Evolutionary conservation across 2,888 invertebrate genomes (phyloP).

Genomic region (Heteromyza rotundicornis): DNA sequence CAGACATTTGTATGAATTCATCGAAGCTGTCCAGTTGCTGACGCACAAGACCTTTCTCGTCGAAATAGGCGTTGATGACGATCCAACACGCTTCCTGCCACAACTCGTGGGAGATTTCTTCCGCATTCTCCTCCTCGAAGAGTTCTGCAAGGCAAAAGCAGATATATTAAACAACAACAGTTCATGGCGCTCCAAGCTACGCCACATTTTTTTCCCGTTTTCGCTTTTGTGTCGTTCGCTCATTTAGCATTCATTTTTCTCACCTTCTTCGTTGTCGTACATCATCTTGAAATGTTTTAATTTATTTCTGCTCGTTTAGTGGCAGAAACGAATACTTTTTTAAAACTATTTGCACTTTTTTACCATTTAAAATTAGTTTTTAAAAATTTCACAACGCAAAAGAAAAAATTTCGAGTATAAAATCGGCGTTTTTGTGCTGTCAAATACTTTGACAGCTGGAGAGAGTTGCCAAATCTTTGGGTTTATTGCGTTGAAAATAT

Average conservation of each 20-base stretch:
- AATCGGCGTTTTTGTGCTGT: too few species aligned
- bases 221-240: neutral
- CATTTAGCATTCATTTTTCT: conserved; percentile 28
- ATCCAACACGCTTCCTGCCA: conserved; percentile 99
- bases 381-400: neutral
- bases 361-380: neutral
- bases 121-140: conserved; percentile 86
- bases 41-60: conserved; percentile 98
- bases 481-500: too few species aligned
- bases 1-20: conserved; percentile 99
- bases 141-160: conserved; percentile 47
- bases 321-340: too few species aligned
- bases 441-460: too few species aligned
- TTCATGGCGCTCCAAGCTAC: conserved; percentile 13
- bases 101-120: conserved; percentile 95
- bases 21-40: conserved; percentile 99
- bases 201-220: conserved; percentile 37
- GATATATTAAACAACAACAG: neutral
- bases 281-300: conserved; percentile 40
- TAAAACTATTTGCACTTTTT: neutral
- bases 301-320: conserved; percentile 25
- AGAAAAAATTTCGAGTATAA: neutral
- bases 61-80: conserved; percentile 99
- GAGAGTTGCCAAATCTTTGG: too few species aligned
- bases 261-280: conserved; percentile 62